Evolutionary conservation across 1,140 invertebrate genomes (phyloP).

Genomic region (Euura saliciscinereae): DNA sequence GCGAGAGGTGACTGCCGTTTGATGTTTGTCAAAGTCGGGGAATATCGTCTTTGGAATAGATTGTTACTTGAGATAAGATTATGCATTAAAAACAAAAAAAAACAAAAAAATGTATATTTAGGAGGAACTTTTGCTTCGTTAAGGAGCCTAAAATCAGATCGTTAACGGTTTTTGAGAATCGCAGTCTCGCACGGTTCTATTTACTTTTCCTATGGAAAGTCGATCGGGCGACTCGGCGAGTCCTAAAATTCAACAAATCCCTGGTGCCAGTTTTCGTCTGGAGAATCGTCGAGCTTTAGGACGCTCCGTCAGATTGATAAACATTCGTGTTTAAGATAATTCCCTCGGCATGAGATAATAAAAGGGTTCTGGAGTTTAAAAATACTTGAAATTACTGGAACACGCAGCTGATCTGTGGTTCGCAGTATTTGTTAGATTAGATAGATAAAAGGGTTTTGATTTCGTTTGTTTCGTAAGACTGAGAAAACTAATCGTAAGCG

Average conservation of each 20-base stretch:
- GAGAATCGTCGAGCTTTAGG: conserved; percentile 2
- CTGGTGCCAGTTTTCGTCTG: neutral
- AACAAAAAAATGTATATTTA: no score
- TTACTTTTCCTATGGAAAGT: neutral
- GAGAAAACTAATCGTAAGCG: neutral
- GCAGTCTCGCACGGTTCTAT: neutral
- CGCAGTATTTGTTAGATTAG: no score
- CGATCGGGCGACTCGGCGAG: neutral
- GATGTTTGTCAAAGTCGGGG: neutral
- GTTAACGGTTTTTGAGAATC: neutral
- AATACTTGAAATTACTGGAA: no score
- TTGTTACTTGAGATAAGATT: neutral
- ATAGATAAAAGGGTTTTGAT: no score
- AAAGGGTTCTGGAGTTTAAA: neutral
- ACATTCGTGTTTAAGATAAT: neutral
- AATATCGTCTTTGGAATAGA: neutral
- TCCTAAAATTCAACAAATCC: neutral
- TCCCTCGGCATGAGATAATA: neutral
- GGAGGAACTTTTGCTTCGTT: neutral
- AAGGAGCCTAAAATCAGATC: neutral
- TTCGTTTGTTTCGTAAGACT: neutral
- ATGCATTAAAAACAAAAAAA: no score
- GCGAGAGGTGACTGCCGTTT: neutral
- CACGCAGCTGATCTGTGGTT: no score
- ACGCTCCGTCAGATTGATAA: neutral